Evolutionary conservation across 2,797 vertebrate species (phyloP).

Genomic region (Mormyrus hasselquistii): DNA sequence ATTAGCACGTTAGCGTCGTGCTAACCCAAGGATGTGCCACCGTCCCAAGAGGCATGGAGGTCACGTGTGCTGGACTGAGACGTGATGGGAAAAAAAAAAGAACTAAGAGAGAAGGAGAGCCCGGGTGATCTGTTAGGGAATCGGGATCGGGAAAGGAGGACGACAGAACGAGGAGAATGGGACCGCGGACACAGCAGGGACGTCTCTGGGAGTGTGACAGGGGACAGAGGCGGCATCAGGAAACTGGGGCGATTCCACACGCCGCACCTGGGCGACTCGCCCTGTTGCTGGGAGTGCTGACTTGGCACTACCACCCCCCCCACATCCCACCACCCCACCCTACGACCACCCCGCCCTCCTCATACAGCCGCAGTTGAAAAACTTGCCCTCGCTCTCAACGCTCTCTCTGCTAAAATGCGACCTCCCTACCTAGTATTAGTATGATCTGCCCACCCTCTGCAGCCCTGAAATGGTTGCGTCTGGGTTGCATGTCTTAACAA

Average conservation of each 20-base stretch:
- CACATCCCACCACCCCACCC: neutral
- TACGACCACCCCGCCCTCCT: neutral
- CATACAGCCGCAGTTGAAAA: neutral
- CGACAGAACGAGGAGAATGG: slow-evolving; percentile 27
- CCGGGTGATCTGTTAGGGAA: neutral
- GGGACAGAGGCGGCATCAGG: slow-evolving; percentile 23
- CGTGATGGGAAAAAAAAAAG: slow-evolving; percentile 28
- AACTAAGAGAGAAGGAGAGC: neutral
- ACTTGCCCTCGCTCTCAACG: neutral
- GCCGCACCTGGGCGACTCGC: slow-evolving; percentile 58
- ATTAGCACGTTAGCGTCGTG: neutral
- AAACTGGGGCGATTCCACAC: slow-evolving; percentile 51
- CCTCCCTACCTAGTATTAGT: neutral
- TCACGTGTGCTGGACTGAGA: neutral
- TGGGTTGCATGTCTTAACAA: neutral
- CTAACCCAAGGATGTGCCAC: neutral
- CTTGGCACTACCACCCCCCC: neutral
- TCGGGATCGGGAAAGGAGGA: slow-evolving; percentile 5
- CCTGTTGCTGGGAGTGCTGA: slow-evolving; percentile 57
- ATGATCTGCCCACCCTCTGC: neutral
- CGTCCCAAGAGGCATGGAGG: neutral
- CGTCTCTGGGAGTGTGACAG: slow-evolving; percentile 26
- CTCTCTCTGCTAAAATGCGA: neutral
- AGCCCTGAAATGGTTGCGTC: neutral
- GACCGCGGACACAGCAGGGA: neutral